Evolutionary conservation across 2,113 vertebrate species (phyloP).

Genomic region (Psettodes erumei): DNA sequence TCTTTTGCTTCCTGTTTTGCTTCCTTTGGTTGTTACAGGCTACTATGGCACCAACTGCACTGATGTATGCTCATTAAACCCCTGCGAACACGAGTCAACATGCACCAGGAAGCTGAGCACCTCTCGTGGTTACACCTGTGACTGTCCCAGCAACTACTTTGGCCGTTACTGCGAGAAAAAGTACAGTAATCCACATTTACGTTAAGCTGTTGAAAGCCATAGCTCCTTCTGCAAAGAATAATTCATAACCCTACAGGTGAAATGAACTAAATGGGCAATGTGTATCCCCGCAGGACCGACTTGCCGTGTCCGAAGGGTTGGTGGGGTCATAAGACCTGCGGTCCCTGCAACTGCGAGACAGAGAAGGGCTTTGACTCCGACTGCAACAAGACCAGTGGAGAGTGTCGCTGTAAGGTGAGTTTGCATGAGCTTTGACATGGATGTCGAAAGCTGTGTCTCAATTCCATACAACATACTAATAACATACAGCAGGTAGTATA

Average conservation of each 20-base stretch:
- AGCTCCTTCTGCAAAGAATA: background rate
- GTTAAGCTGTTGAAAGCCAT: background rate
- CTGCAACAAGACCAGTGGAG: constrained; percentile 95
- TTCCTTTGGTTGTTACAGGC: constrained; percentile 84
- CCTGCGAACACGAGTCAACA: constrained; percentile 88
- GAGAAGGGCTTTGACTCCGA: constrained; percentile 92
- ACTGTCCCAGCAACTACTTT: constrained; percentile 89
- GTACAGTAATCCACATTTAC: constrained; percentile 69
- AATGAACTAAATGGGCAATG: background rate
- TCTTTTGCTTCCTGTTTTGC: background rate
- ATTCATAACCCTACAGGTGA: background rate
- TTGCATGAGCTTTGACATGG: background rate
- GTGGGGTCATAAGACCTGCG: constrained; percentile 96
- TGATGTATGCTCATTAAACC: constrained; percentile 90
- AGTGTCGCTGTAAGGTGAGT: constrained; percentile 93
- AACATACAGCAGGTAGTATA: background rate
- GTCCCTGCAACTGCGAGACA: constrained; percentile 90
- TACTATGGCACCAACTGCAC: constrained; percentile 92
- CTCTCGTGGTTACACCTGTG: constrained; percentile 87
- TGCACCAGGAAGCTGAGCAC: constrained; percentile 86
- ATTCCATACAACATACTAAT: background rate
- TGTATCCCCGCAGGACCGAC: constrained; percentile 82
- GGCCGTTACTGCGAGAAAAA: constrained; percentile 94
- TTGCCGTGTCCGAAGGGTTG: constrained; percentile 93
- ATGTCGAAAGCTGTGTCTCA: background rate